Conservation (phyloP, 2,888 invertebrate species). For the Rhaphigaster nebulosa region DNA sequence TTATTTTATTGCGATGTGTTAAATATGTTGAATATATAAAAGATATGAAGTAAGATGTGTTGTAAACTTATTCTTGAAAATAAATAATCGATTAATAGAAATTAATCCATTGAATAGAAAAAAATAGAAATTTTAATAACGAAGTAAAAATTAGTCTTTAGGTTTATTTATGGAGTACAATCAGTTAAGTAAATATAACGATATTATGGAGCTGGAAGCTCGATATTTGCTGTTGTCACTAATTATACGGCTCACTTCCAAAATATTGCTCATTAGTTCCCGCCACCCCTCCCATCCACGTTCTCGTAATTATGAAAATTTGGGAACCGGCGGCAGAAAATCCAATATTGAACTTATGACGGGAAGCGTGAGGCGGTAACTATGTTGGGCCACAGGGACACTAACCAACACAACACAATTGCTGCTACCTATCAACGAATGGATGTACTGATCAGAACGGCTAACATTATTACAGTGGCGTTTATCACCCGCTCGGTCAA, state of each 20-base stretch:
- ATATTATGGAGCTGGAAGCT: neutral
- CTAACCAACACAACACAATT: neutral
- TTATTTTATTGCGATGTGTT: no score
- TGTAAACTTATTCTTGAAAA: no score
- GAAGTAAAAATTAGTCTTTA: no score
- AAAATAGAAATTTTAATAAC: no score
- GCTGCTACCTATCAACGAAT: neutral
- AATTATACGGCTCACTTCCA: neutral
- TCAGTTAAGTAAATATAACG: neutral
- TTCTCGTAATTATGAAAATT: neutral
- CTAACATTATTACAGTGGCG: constrained; percentile 4
- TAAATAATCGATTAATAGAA: no score
- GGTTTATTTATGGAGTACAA: no score
- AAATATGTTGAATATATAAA: no score
- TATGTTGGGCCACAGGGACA: neutral
- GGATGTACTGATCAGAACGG: no score
- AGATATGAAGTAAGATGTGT: no score
- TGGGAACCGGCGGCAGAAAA: neutral
- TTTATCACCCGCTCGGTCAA: neutral
- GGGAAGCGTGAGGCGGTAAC: neutral
- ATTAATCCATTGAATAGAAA: no score
- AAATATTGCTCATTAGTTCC: neutral
- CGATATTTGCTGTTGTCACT: neutral
- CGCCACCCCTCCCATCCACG: neutral
- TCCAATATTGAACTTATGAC: neutral